Conservation (phyloP, 1,140 invertebrate genomes). For the Megalopta genalis region DNA sequence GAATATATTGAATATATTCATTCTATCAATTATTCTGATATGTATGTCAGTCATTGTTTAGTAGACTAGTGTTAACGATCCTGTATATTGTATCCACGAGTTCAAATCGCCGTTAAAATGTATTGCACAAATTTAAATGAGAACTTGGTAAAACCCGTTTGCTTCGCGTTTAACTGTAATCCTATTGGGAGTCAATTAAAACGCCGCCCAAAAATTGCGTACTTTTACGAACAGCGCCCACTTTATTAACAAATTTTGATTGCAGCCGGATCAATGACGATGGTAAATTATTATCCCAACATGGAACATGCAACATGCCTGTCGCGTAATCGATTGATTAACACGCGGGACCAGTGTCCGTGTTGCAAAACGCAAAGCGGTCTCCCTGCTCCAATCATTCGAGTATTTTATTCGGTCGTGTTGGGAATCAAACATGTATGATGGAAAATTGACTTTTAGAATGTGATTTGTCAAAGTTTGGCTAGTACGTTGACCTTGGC, state of each 20-base stretch:
- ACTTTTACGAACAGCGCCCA: background rate
- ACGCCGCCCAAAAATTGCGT: background rate
- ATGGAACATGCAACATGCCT: background rate
- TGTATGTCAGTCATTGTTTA: too few species aligned
- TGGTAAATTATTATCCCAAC: slow-evolving; percentile 24
- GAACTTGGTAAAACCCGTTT: too few species aligned
- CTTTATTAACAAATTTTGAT: slow-evolving; percentile 10
- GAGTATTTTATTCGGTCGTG: slow-evolving; percentile 28
- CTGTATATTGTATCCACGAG: too few species aligned
- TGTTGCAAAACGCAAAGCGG: background rate
- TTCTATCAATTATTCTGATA: too few species aligned
- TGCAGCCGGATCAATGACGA: background rate
- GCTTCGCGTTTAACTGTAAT: too few species aligned
- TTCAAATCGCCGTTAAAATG: too few species aligned
- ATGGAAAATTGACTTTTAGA: slow-evolving; percentile 32
- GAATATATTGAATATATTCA: too few species aligned
- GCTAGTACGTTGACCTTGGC: too few species aligned
- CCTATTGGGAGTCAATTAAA: background rate
- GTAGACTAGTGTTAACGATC: too few species aligned
- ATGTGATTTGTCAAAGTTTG: slow-evolving; percentile 34
- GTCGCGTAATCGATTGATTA: background rate
- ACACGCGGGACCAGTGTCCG: background rate
- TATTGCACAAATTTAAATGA: too few species aligned
- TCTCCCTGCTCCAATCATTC: too few species aligned
- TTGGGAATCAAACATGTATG: background rate